Conservation (phyloP, 1,140 invertebrate species). For the Tetramorium parvispinum region DNA sequence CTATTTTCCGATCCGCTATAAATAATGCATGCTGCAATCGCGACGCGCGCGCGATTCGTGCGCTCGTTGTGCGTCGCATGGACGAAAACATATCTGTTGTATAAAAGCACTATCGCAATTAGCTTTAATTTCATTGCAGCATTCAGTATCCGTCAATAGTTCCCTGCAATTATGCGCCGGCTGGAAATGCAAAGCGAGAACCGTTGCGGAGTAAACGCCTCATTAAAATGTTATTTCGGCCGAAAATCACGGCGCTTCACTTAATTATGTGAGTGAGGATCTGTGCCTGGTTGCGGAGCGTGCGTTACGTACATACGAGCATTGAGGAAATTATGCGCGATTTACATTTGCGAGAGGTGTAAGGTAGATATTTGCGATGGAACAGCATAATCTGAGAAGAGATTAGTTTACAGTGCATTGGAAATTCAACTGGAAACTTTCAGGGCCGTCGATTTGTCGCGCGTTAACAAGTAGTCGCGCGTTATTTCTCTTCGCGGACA, state of each 20-base stretch:
- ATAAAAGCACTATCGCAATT: slow-evolving; percentile 58
- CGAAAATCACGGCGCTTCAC: slow-evolving; percentile 33
- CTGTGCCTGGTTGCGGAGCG: background rate
- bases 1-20: slow-evolving; percentile 55
- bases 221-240: slow-evolving; percentile 56
- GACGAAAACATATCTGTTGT: slow-evolving; percentile 37
- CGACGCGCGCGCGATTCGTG: slow-evolving; percentile 24
- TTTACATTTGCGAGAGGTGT: slow-evolving; percentile 22
- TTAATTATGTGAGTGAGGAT: slow-evolving; percentile 16
- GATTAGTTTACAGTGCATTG: no score
- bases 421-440: background rate
- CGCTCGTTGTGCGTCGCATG: background rate
- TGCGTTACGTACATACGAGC: background rate
- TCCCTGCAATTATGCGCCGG: slow-evolving; percentile 44
- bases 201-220: slow-evolving; percentile 35
- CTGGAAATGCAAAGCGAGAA: slow-evolving; percentile 31
- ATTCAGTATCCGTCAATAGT: slow-evolving; percentile 53
- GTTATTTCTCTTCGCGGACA: background rate
- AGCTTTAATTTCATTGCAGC: slow-evolving; percentile 45
- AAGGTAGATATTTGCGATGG: slow-evolving; percentile 9
- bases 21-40: slow-evolving; percentile 51
- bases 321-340: background rate
- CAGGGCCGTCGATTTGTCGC: background rate
- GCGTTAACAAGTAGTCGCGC: background rate
- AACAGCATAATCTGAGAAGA: background rate